Evolutionary conservation across 2,888 invertebrate species (phyloP).

Genomic region (Ochropleura plecta): DNA sequence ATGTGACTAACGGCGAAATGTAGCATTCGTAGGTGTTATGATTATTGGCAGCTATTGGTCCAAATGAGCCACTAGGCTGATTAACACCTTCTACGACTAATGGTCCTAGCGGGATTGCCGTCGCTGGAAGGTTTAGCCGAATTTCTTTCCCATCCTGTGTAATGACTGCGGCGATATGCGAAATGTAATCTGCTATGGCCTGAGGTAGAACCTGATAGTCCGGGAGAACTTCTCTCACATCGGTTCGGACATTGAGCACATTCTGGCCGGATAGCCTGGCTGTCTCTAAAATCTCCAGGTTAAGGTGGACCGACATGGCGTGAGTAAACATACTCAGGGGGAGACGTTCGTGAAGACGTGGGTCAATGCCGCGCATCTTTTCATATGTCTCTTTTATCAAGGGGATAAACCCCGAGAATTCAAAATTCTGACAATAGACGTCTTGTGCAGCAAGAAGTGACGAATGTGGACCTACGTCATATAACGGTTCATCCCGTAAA

Average conservation of each 20-base stretch:
- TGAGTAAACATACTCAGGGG: background rate
- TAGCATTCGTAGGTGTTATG: no score
- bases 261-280: background rate
- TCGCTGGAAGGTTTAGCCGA: no score
- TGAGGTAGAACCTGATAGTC: background rate
- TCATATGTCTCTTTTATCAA: background rate
- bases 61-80: no score
- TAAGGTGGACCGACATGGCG: background rate
- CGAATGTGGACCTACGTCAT: background rate
- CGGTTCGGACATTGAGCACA: background rate
- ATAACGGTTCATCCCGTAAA: background rate
- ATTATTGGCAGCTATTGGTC: no score
- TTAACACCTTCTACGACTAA: no score
- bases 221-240: background rate
- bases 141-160: background rate
- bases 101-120: no score
- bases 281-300: background rate
- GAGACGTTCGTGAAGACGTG: background rate
- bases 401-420: background rate
- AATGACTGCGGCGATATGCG: background rate
- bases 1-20: no score
- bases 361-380: background rate
- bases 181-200: background rate
- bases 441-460: background rate
- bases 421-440: background rate